Conservation (phyloP, 2,888 invertebrate species). For the Dugesia japonica region DNA sequence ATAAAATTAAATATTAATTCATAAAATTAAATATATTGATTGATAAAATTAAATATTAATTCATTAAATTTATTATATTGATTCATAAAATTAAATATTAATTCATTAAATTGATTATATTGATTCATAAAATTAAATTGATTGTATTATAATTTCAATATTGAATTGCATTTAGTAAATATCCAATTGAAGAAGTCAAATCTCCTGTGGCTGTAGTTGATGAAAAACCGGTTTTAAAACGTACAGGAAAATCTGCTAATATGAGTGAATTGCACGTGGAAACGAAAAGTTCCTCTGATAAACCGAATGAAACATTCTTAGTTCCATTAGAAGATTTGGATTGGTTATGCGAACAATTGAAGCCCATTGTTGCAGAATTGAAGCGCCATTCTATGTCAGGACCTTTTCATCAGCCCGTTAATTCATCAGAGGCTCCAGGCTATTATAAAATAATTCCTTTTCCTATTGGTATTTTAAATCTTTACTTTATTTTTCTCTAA, state of each 20-base stretch:
- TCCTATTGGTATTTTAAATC: conserved; percentile 67
- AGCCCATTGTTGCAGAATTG: conserved; percentile 41
- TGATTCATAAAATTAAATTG: too few relatives aligned
- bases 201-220: neutral
- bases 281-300: neutral
- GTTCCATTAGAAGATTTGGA: conserved; percentile 23
- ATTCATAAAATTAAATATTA: too few relatives aligned
- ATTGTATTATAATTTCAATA: too few relatives aligned
- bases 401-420: conserved; percentile 87
- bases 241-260: neutral
- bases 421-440: conserved; percentile 73
- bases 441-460: conserved; percentile 90
- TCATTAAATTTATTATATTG: too few relatives aligned
- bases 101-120: too few relatives aligned
- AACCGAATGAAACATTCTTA: neutral
- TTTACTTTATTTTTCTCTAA: neutral
- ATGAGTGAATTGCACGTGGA: neutral
- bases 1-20: too few relatives aligned
- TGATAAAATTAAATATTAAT: too few relatives aligned
- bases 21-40: too few relatives aligned
- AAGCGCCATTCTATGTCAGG: conserved; percentile 72
- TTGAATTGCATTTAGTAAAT: too few relatives aligned
- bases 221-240: neutral
- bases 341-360: neutral
- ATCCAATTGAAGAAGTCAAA: too few relatives aligned